Evolutionary conservation across 2,888 invertebrate species (phyloP), one percentile per base, ranked within the genome.

Genomic region (Fragum sueziense): DNA sequence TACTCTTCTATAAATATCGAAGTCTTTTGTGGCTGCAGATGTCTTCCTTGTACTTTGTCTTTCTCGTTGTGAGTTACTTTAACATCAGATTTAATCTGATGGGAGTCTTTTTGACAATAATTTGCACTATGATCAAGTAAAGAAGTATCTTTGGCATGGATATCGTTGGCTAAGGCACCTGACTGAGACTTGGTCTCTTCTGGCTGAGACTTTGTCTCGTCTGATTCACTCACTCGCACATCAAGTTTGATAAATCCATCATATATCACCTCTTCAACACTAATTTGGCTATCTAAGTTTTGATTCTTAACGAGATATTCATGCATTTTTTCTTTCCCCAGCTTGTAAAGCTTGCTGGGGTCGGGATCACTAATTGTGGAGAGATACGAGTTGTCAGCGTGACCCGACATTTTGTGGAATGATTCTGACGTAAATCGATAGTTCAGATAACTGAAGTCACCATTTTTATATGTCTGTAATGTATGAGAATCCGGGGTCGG

Each of bases 201-300:
- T 22, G 54, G 11, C 17, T 14, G 31, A 33, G 27, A 31, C 31
- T 61, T 61, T 11, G 31, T 31, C 27, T 61, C 31, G 20, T 57
- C 57, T 47, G 4, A 25, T 2, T 57, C 9, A 22, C 25, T 27
- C 2, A 25, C 57, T 57, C 25, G 11, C 7, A 62, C 34, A 62
- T 79, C 76, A 37, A 84, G 47, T 70, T 79, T 84, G 11, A 84
- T 79, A 73, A 74, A 84, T 27, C 80, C 73, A 74, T 84, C 84
- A 74, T 84, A 84, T 7, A 82, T 79, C 14, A 71, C 61, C 22
- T 75, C 65, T 47, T 75, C 65, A 20, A 65, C 41, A 25, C 65
- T 31, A 11, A 57, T 65, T 65, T 65, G 65, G 41, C 41, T 65
- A 9, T 65, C 65, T 22, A 41, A 41, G 7, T 41, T 65, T 41